Percentiles rank a stretch among this genome's conserved stretches.
Conservation (phyloP, 2,797 vertebrate species). For the Tokudaia tokunoshimensis region DNA sequence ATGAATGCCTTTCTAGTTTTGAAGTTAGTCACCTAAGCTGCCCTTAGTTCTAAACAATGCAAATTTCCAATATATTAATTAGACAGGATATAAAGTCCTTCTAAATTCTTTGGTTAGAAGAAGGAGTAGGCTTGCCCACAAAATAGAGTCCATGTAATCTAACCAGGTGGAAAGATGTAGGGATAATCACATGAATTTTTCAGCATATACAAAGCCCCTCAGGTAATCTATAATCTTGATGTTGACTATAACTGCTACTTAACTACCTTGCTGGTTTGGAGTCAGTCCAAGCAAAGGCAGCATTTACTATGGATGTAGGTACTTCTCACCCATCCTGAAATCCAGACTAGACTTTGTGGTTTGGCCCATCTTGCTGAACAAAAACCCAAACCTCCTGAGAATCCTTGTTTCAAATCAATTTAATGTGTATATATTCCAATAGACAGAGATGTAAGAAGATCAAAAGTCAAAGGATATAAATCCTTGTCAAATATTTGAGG, state of each 20-base stretch:
- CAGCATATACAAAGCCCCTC: not conserved
- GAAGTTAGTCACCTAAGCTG: not conserved
- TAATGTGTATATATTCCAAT: not conserved
- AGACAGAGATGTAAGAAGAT: not conserved
- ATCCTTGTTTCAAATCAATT: slow-evolving; percentile 9
- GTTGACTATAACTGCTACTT: not conserved
- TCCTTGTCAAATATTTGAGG: not conserved
- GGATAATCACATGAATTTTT: not conserved
- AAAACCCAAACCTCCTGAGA: not conserved
- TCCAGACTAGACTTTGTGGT: not conserved
- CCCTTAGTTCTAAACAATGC: not conserved
- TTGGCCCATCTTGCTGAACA: not conserved
- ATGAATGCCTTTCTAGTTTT: not conserved
- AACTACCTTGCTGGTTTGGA: not conserved
- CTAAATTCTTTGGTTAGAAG: not conserved
- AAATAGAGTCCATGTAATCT: not conserved
- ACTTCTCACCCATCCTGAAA: not conserved
- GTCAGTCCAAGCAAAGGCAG: not conserved
- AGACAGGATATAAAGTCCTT: not conserved
- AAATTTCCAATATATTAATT: not conserved
- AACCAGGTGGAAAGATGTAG: not conserved
- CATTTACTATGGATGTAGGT: not conserved
- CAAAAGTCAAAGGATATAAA: not conserved
- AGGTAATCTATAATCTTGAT: not conserved
- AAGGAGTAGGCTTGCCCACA: not conserved